Evolutionary conservation across 2,797 vertebrate species (phyloP), one percentile per base, ranked within the genome.

Genomic region (Alectoris magna): DNA sequence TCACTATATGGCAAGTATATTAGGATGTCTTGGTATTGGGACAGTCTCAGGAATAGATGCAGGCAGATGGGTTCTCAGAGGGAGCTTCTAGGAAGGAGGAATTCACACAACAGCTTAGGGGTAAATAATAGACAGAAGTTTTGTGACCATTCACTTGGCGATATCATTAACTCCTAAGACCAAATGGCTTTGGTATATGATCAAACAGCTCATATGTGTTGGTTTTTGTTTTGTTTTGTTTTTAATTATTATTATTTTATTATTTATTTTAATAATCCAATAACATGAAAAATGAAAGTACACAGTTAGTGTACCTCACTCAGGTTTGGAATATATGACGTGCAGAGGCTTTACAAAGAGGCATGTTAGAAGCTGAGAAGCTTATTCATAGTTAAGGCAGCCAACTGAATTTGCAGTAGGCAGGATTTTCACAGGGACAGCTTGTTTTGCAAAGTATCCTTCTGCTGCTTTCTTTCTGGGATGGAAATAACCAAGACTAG

Each of bases 391-490:
- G 67, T 63, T 93, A 86, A 79, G 64, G 11, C 83, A 91, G 72
- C 90, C 73, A 90, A 26, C 23, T 82, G 48, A 81, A 63, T 79
- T 48, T 82, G 51, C 53, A 87, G 68, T 67, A 91, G 80, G 68
- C 91, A 91, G 60, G 70, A 90, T 73, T 91, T 94, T 96, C 87
- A 73, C 74, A 88, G 44, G 80, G 88, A 90, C 90, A 91, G 64
- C 59, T 89, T 94, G 79, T 80, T 90, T 92, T 92, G 76, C 34
- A 10, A 92, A 81, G 44, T 58, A 63, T 88, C 23, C 39, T 92
- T 24, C 70, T 93, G 70, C 31, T 88, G 56, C 10, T 24, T 72
- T 62, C 68, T 77, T 73, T 71, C 68, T 78, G 44, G 34, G 27
- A 67, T 88, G 38, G 71, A 88, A 93, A 90, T 93, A 93, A 41